Evolutionary conservation across 37 sponge, comb jelly and placozoan species (phyloP).

Genomic region (Hexactinellida sp.): DNA sequence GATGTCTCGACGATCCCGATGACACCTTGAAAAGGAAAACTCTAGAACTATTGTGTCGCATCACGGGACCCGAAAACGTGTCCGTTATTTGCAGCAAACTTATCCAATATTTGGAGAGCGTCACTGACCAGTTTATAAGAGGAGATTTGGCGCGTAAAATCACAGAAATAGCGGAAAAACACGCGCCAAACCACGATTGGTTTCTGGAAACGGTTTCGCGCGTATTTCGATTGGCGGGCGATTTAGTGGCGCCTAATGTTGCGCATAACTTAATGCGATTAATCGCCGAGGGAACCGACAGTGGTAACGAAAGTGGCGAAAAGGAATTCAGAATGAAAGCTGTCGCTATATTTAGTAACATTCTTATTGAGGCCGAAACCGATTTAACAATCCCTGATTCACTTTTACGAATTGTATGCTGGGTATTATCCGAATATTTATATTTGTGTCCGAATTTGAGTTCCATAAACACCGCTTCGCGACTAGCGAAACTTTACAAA

Average conservation of each 20-base stretch:
- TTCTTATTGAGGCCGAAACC: background rate
- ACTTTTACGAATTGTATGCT: background rate
- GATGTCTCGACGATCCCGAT: conserved; percentile 85
- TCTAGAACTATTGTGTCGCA: conserved; percentile 67
- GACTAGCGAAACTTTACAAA: background rate
- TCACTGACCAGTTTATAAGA: conserved; percentile 53
- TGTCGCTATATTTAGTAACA: background rate
- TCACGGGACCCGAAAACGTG: conserved; percentile 81
- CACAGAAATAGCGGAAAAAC: conserved; percentile 71
- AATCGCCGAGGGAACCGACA: conserved; percentile 60
- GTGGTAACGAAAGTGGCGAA: background rate
- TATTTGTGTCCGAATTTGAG: background rate
- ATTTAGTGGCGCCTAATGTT: conserved; percentile 46
- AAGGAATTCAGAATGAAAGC: background rate
- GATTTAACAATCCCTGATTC: background rate
- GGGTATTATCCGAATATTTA: background rate
- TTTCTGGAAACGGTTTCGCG: conserved; percentile 68
- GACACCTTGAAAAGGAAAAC: conserved; percentile 89
- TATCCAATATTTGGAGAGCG: conserved; percentile 45
- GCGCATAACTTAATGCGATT: conserved; percentile 79
- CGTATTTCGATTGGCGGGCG: conserved; percentile 67
- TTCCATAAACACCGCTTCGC: background rate
- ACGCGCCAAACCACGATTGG: conserved; percentile 73
- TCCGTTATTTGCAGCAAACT: conserved; percentile 53
- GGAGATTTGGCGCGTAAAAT: conserved; percentile 64